Evolutionary conservation across 2,888 invertebrate genomes (phyloP), one percentile per base, ranked within the genome.

Genomic region (Hypomecis atomaria): DNA sequence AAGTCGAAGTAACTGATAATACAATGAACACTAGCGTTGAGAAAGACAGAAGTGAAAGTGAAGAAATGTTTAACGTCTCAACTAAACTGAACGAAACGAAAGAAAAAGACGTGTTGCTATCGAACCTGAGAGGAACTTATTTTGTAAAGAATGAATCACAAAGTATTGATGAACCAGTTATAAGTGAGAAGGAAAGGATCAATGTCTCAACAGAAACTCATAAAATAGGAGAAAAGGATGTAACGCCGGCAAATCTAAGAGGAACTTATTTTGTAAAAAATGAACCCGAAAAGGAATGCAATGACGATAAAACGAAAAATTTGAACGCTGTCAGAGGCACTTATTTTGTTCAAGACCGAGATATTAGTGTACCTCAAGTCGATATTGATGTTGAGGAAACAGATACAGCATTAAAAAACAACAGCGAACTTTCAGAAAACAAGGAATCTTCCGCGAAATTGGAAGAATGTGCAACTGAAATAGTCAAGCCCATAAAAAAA

Each of bases 331-430:
- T 45, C 45, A 75, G 81, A 66, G 78, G 76, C 4, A 78, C 82
- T 4, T 81, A 79, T 66, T 82, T 78, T 47, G 73, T 80, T 0
- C 4, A 23, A 7, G 38, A 56, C 10, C 47, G 56, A n/a, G 47
- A 47, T 33, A 6, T 33, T 6, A 56, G 56, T 56, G 38, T 38
- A 56, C 33, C 6, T 7, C 7, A 48, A 33, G 4, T 40, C 2
- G 9, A 37, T 11, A 13, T 40, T 56, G 5, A n/a, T 7, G 40
- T 3, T 47, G 33, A 34, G 7, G 9, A 8, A 38, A 38, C 6
- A 9, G 38, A 38, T 38, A 38, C 38, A 38, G 6, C 38, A 8
- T 1, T 38, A 5, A 47, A 8, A 33, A 33, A 40, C 6, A 36
- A 11, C 3, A 3, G 3, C 3, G 23, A 2, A 2, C 1, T 3